These are phyloP conservation scores for Cataglyphis cursor DNA, from an alignment of 2,888 invertebrate genomes.

Conservation along the genomic window DNA sequence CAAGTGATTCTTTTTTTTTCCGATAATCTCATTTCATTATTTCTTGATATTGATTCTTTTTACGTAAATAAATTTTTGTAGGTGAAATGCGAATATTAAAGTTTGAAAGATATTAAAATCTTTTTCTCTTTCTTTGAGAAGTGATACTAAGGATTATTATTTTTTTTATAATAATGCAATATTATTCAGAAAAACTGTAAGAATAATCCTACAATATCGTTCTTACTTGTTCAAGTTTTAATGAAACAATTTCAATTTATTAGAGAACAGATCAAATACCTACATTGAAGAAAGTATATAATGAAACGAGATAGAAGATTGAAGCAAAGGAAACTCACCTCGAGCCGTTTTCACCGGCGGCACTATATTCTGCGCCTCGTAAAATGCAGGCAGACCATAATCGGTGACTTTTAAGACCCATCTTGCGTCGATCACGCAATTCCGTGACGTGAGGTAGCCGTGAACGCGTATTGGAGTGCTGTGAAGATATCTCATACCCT, in stretches of 20 bases:
- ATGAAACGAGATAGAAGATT: background rate
- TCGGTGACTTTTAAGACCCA: conserved; percentile 98
- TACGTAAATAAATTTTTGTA: background rate
- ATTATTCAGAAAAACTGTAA: background rate
- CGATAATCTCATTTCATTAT: background rate
- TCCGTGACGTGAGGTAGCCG: conserved; percentile 95
- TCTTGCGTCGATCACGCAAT: conserved; percentile 97
- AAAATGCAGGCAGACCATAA: conserved; percentile 93
- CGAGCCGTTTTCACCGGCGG: conserved; percentile 90
- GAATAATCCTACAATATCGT: background rate
- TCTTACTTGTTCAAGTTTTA: background rate
- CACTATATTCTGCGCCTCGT: conserved; percentile 91
- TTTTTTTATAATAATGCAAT: conserved; percentile 3
- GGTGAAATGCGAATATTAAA: background rate
- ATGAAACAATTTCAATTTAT: background rate
- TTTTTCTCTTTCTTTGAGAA: background rate
- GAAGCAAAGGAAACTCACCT: conserved; percentile 87
- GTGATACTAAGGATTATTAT: background rate
- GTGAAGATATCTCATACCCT: conserved; percentile 97
- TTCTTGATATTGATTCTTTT: background rate
- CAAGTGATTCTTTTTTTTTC: background rate
- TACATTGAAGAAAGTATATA: background rate
- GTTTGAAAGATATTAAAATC: conserved; percentile 4
- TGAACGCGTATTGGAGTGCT: conserved; percentile 93
- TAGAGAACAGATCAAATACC: background rate